Conservation (phyloP, 2,113 vertebrate genomes). For the Hippocampus barbouri region DNA sequence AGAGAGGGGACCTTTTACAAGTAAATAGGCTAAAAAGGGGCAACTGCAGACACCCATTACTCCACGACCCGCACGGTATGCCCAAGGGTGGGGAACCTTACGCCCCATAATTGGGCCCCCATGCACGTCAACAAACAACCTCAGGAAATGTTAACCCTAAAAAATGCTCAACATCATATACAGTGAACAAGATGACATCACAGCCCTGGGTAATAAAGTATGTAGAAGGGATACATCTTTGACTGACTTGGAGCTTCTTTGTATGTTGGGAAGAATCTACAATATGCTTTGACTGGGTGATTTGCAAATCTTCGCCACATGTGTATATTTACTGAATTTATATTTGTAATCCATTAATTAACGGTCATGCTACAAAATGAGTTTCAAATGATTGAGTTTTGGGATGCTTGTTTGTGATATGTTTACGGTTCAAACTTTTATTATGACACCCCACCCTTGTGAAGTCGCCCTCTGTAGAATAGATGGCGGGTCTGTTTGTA, state of each 20-base stretch:
- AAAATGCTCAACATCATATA: background rate
- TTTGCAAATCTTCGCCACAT: background rate
- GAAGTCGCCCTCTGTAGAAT: too few relatives aligned
- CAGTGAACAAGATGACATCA: background rate
- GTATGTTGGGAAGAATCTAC: background rate
- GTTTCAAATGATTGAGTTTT: background rate
- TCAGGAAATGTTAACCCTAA: background rate
- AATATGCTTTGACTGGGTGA: background rate
- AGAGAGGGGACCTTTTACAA: conserved; percentile 40
- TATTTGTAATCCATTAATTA: too few relatives aligned
- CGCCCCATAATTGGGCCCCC: background rate
- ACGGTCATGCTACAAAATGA: background rate
- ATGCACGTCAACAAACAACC: background rate
- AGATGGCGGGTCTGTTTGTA: too few relatives aligned
- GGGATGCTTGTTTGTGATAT: too few relatives aligned
- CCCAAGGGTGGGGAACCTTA: conserved; percentile 16
- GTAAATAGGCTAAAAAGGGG: background rate
- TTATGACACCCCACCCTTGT: too few relatives aligned
- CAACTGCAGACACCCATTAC: background rate
- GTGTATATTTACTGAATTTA: background rate
- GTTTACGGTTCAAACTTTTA: too few relatives aligned
- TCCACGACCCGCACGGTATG: background rate
- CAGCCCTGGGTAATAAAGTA: background rate
- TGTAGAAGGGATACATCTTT: background rate
- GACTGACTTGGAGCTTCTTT: background rate